Percentiles rank a stretch among this genome's conserved stretches.
These are phyloP conservation scores for Drosophila prolongata DNA, from an alignment of 2,888 invertebrate species.

Conservation along the genomic window DNA sequence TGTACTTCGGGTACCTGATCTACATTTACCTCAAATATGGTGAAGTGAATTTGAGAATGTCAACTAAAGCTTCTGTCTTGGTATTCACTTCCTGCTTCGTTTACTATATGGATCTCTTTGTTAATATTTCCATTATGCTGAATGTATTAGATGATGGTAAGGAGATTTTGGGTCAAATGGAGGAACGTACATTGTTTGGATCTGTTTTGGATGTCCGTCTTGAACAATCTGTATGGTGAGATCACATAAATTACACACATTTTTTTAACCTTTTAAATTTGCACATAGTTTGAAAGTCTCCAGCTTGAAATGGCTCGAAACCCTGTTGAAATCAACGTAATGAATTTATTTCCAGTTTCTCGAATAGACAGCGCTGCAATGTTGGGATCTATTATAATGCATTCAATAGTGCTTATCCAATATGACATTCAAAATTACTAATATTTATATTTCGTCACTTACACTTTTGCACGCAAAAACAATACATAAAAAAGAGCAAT, in stretches of 20 bases:
- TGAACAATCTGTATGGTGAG: constrained; percentile 41
- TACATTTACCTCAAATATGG: constrained; percentile 17
- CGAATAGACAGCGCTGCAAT: constrained; percentile 15
- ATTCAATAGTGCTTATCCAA: constrained; percentile 53
- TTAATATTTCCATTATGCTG: constrained; percentile 11
- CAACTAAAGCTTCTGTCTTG: neutral
- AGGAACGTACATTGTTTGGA: constrained; percentile 23
- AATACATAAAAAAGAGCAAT: too few species aligned
- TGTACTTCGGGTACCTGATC: constrained; percentile 14
- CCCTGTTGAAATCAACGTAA: constrained; percentile 41
- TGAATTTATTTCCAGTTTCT: constrained; percentile 40
- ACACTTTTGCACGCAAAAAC: too few species aligned
- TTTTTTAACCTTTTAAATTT: neutral
- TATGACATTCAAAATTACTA: constrained; percentile 49
- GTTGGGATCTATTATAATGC: constrained; percentile 31
- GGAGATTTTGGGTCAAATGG: constrained; percentile 14
- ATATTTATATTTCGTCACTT: neutral
- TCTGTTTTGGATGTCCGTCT: constrained; percentile 46
- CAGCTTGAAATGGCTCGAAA: constrained; percentile 53
- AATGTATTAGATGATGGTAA: constrained; percentile 27
- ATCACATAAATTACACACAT: neutral
- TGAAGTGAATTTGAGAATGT: neutral
- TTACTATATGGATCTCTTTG: constrained; percentile 29
- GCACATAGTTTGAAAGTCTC: constrained; percentile 28
- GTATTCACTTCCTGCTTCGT: neutral